A percentile compares a stretch with the other conserved stretches of the same genome.
Evolutionary conservation across 1,140 invertebrate species (phyloP).

Genomic region (Berghia stephanieae): DNA sequence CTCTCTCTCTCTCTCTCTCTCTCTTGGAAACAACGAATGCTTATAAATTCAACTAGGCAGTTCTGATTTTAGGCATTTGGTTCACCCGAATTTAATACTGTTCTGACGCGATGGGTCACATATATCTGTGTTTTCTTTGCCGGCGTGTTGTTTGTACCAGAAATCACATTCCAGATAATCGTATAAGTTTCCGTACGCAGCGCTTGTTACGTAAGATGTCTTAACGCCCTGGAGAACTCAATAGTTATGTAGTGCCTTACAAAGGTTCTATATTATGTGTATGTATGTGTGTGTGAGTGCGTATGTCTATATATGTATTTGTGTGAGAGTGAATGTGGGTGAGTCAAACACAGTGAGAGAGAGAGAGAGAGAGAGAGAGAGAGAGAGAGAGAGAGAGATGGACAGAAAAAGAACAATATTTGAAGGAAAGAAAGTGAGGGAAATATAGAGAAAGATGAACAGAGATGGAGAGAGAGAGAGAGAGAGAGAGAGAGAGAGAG

Average conservation of each 20-base stretch:
- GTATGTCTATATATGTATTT: neutral
- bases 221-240: no score
- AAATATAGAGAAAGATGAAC: neutral
- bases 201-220: no score
- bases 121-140: no score
- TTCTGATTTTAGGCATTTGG: no score
- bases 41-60: no score
- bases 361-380: neutral
- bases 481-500: neutral
- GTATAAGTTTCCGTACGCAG: no score
- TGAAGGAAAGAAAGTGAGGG: neutral
- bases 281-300: neutral
- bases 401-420: neutral
- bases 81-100: neutral
- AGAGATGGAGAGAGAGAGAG: neutral
- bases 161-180: no score
- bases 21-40: no score
- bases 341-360: neutral
- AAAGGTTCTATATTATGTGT: neutral
- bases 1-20: neutral
- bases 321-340: neutral
- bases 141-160: no score
- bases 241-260: no score
- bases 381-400: neutral
- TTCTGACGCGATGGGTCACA: no score